A percentile compares a stretch with the other conserved stretches of the same genome.
phyloP scores from a whole-genome alignment of 2,888 invertebrate genomes.

The Argyra leucocephala region DNA sequence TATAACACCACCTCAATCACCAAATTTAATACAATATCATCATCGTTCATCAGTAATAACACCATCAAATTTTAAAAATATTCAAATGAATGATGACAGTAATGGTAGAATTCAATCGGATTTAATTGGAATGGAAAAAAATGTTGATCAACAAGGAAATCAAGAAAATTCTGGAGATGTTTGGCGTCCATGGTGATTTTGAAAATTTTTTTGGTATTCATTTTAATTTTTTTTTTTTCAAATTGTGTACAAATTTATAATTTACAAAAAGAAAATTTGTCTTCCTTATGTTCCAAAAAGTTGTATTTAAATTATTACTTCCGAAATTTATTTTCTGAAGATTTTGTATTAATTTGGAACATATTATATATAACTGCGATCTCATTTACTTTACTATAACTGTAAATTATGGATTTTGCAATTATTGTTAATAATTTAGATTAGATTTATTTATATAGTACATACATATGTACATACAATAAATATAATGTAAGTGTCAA shows the following conservation, averaged over 20 bases:
- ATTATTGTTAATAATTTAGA: background rate
- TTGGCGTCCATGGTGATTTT: slow-evolving; percentile 28
- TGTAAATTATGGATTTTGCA: background rate
- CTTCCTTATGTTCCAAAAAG: background rate
- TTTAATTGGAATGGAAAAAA: slow-evolving; percentile 2
- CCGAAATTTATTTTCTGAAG: background rate
- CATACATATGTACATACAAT: too few species aligned
- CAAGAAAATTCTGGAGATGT: slow-evolving; percentile 21
- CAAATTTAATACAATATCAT: background rate
- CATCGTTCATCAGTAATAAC: background rate
- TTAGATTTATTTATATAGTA: background rate
- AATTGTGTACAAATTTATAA: background rate
- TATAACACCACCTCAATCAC: slow-evolving; percentile 12
- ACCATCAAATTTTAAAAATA: background rate
- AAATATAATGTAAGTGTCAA: too few species aligned
- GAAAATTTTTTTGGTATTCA: too few species aligned
- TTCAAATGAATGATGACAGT: background rate
- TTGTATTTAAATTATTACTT: background rate
- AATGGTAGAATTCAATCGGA: slow-evolving; percentile 7
- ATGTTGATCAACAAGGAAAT: slow-evolving; percentile 8
- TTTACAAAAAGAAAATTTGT: background rate
- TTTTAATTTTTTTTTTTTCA: too few species aligned
- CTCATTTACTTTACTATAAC: background rate
- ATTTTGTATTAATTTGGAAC: background rate
- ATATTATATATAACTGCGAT: background rate